These are phyloP conservation scores for Leiothrix lutea DNA, from an alignment of 2,113 vertebrate genomes.

Conservation along the genomic window DNA sequence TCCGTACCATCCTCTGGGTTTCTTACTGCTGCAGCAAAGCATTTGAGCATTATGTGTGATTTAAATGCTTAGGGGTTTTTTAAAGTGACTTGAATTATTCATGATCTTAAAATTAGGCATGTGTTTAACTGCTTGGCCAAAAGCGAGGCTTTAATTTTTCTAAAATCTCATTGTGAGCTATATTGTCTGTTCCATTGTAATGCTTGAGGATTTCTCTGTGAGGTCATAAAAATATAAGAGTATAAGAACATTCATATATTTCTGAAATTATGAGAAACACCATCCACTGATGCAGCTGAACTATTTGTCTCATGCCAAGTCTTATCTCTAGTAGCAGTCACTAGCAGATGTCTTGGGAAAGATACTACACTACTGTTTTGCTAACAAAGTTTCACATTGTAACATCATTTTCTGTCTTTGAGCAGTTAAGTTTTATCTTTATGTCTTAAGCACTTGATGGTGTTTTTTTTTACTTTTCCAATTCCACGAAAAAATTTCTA, in stretches of 20 bases:
- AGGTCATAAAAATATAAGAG: background rate
- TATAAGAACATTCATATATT: background rate
- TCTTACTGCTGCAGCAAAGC: background rate
- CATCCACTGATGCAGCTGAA: background rate
- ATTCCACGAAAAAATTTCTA: background rate
- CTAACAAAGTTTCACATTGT: background rate
- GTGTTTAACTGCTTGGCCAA: background rate
- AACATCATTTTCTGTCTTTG: background rate
- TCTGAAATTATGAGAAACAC: background rate
- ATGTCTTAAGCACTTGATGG: background rate
- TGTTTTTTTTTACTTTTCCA: background rate
- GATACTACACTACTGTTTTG: background rate
- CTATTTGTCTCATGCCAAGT: rapidly evolving
- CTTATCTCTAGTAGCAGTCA: background rate
- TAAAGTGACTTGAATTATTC: background rate
- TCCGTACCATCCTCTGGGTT: background rate
- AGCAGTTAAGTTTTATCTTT: background rate
- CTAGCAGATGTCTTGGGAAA: background rate
- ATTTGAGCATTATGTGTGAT: background rate
- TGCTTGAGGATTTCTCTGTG: background rate
- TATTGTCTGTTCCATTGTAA: background rate
- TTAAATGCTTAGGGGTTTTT: background rate
- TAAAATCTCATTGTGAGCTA: background rate
- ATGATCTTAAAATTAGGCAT: background rate
- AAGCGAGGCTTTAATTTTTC: background rate